These are phyloP conservation scores for Gavialis gangeticus DNA, from an alignment of 2,113 vertebrate genomes.

Conservation along the genomic window DNA sequence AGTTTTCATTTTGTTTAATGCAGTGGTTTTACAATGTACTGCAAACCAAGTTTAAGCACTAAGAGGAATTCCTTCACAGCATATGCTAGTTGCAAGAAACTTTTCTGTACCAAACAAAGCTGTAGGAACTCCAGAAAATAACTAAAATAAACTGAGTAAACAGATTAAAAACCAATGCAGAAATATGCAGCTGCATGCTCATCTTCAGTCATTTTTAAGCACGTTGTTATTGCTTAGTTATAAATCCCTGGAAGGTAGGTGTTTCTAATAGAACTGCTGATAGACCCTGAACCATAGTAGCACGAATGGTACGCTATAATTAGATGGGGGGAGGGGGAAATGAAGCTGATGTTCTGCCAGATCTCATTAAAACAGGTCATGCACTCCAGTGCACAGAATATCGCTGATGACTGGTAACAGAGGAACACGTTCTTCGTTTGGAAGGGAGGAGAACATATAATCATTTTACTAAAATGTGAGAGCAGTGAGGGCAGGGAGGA, in stretches of 20 bases:
- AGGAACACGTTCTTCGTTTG: neutral
- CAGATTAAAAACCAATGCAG: neutral
- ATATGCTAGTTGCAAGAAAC: constrained; percentile 25
- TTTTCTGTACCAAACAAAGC: neutral
- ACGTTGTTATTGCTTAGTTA: constrained; percentile 33
- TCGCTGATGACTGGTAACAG: constrained; percentile 15
- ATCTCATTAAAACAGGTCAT: constrained; percentile 55
- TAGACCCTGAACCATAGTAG: constrained; percentile 38
- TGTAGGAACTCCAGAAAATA: constrained; percentile 8
- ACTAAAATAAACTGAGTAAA: constrained; percentile 9
- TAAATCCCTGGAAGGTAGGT: constrained; percentile 37
- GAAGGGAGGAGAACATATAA: neutral
- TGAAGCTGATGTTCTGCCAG: constrained; percentile 55
- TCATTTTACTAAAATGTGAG: neutral
- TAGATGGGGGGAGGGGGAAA: constrained; percentile 4
- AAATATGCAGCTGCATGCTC: neutral
- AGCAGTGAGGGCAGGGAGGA: neutral
- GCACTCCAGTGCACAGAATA: constrained; percentile 25
- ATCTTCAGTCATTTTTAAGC: constrained; percentile 28
- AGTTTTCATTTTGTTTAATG: constrained; percentile 8
- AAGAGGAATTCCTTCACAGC: constrained; percentile 45
- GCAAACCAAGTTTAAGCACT: constrained; percentile 44
- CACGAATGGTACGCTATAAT: constrained; percentile 40
- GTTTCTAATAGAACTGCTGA: constrained; percentile 45
- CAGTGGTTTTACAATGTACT: neutral